Base-by-base conservation (phyloP, 1,140 invertebrate genomes). In the Brachionus sp. region DNA sequence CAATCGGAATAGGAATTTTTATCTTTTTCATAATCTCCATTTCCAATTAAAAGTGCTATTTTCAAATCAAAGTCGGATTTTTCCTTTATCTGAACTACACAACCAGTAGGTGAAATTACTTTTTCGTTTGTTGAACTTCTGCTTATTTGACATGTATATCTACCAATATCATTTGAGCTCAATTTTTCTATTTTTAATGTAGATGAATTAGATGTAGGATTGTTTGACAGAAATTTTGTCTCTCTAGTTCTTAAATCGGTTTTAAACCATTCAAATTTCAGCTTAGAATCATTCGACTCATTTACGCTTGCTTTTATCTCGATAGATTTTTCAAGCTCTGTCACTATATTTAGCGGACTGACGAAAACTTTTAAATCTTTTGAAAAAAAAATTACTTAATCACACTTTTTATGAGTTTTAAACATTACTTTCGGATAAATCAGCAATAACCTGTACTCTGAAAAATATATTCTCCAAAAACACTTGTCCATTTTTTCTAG, bases 201-300 rank as follows among this genome's bases (percentile, higher is more conserved):
- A 46, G n/a, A 25, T 13, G 10, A 46, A 46, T 19, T 75, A n/a
- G 70, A 75, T 35, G 70, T 46, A 23, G 70, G 70, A 25, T 75
- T 75, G 23, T 46, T 75, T 10, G 37, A 46, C 19, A 75, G 13
- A 46, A 75, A 75, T 75, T 75, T 75, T 0, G 37, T 75, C 44
- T 75, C 39, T 13, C 19, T 7, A 9, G 70, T 75, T 33, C 42
- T 33, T 16, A 44, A 13, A 29, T 75, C 39, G 39, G 70, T 46
- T 75, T 75, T 75, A 25, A 75, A 75, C 70, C 70, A 75, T 75
- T 75, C 70, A 46, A 75, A 75, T 75, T 75, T 75, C n/a, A 75
- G 3, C 3, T 75, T 75, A 12, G 39, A 19, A 10, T 46, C 13
- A 29, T 75, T 46, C 4, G 37, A 46, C 9, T 75, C 70, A 19